phyloP scores from a whole-genome alignment of 2,888 invertebrate species.

The Caenorhabditis doughertyi region DNA sequence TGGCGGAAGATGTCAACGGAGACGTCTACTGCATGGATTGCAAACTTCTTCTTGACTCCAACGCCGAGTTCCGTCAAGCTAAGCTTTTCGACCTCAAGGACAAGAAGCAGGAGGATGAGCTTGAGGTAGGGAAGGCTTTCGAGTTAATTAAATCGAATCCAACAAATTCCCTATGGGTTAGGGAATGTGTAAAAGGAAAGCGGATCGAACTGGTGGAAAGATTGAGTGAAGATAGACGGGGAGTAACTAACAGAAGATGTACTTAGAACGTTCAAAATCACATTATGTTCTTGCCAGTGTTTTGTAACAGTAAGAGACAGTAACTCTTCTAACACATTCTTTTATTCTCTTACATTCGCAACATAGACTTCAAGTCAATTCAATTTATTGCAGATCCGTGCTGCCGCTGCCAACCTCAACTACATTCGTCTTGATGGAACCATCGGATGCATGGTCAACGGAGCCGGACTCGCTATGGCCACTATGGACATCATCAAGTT shows the following conservation, averaged over 20 bases:
- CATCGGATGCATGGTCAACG: constrained; percentile 97
- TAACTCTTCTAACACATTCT: too few species aligned
- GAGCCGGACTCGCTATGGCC: constrained; percentile 99
- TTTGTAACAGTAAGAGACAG: too few species aligned
- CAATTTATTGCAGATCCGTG: constrained; percentile 90
- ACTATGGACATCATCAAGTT: constrained; percentile 99
- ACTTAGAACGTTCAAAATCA: too few species aligned
- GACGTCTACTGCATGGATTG: constrained; percentile 91
- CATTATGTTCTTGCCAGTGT: too few species aligned
- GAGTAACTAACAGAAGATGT: too few species aligned
- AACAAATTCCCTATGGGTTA: too few species aligned
- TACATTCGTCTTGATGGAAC: constrained; percentile 98
- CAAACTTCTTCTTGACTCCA: constrained; percentile 98
- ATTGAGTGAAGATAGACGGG: too few species aligned
- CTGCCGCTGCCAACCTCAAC: constrained; percentile 93
- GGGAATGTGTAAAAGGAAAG: too few species aligned
- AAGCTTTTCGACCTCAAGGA: constrained; percentile 88
- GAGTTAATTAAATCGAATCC: too few species aligned
- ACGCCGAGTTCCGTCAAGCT: constrained; percentile 92
- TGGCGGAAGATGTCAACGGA: constrained; percentile 95
- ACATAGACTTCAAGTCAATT: not conserved
- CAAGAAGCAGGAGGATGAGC: constrained; percentile 72
- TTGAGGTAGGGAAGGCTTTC: constrained; percentile 65
- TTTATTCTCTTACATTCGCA: too few species aligned
- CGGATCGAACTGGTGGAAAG: too few species aligned